Conservation (phyloP, 2,113 vertebrate species). For the Mionectes macconnelli region DNA sequence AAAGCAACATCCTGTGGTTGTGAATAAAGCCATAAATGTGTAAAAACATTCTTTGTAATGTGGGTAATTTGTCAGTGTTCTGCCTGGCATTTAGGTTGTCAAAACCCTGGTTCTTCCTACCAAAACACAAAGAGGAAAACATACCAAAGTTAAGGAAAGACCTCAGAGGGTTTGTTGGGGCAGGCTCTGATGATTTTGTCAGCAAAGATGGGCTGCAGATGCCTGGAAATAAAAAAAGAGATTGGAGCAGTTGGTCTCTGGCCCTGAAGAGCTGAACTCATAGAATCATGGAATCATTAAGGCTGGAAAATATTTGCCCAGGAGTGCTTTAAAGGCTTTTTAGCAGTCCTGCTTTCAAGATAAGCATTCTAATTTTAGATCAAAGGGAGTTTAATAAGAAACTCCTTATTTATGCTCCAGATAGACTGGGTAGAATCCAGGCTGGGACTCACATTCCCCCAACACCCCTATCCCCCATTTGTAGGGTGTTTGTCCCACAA, state of each 20-base stretch:
- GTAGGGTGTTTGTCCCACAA: not conserved
- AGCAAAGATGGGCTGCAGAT: conserved; percentile 55
- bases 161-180: conserved; percentile 16
- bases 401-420: not conserved
- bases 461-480: not conserved
- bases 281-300: not conserved
- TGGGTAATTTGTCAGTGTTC: not conserved
- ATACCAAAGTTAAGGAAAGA: conserved; percentile 76
- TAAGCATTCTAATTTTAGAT: not conserved
- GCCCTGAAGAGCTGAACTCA: not conserved
- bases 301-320: not conserved
- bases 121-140: not conserved
- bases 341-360: not conserved
- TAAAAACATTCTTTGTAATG: not conserved
- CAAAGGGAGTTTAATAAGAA: not conserved
- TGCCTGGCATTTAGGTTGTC: not conserved
- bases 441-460: not conserved
- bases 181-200: conserved; percentile 54
- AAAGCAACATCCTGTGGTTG: not conserved
- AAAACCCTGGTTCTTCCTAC: not conserved
- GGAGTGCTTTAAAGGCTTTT: not conserved
- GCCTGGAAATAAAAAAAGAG: conserved; percentile 52
- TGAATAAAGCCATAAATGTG: not conserved
- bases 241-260: not conserved
- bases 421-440: not conserved